Percentiles rank a stretch among this genome's conserved stretches.
These are phyloP conservation scores for Sinocyclocheilus grahami DNA, from an alignment of 2,113 vertebrate genomes.

Conservation along the genomic window DNA sequence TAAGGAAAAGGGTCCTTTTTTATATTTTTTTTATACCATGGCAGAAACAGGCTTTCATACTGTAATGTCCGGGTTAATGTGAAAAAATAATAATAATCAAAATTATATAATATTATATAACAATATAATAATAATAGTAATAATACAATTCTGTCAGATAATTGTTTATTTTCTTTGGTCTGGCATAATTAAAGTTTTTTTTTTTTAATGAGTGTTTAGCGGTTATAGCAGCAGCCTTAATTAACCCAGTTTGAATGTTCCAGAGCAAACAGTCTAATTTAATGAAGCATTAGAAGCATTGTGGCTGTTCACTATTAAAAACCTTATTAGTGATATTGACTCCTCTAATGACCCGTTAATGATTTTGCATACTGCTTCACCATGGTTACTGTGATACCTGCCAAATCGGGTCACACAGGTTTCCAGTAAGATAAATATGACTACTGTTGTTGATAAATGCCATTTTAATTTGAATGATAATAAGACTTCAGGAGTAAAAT, in stretches of 20 bases:
- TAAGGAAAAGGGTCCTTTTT: no score
- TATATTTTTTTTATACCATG: no score
- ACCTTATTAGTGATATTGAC: constrained; percentile 59
- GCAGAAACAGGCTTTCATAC: no score
- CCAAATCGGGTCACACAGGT: not conserved
- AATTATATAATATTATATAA: no score
- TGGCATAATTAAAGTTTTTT: no score
- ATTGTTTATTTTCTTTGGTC: no score
- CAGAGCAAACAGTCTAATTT: constrained; percentile 29
- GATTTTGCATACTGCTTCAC: constrained; percentile 34
- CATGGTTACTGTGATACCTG: constrained; percentile 40
- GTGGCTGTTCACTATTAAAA: constrained; percentile 46
- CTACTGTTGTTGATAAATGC: not conserved
- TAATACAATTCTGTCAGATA: no score
- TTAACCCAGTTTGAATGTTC: constrained; percentile 8
- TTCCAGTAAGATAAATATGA: not conserved
- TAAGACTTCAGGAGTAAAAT: not conserved
- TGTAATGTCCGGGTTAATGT: no score
- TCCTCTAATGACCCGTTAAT: constrained; percentile 58
- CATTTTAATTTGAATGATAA: not conserved
- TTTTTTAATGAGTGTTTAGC: no score
- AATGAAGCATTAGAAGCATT: constrained; percentile 7
- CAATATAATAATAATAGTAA: no score
- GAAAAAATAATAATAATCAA: no score
- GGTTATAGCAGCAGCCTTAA: no score